Evolutionary conservation across 2,888 invertebrate genomes (phyloP), one percentile per base, ranked within the genome.

Genomic region (Gari tellinella): DNA sequence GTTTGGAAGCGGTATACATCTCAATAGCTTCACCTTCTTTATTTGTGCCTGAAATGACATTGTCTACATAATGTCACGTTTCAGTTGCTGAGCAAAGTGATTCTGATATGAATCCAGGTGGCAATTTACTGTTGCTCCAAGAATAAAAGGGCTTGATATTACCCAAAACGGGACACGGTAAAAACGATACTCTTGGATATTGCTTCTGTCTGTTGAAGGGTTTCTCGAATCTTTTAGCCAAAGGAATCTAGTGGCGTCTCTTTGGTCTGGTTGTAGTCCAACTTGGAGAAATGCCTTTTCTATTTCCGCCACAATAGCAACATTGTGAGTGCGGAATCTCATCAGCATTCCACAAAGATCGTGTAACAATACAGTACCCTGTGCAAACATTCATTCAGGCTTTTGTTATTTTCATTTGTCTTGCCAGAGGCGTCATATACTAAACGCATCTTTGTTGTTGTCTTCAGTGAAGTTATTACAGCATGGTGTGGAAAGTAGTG

Each of bases 271-370:
- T 14, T 72, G 64, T 3, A 65, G 37, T 12, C 38, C 62, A 12
- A 72, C 38, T 23, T 67, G 53, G 14, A 67, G 40, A 21, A 67
- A 73, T 0, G 57, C 63, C 25, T 73, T 73, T 31, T 73, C 67
- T n/a, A 67, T 73, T 25, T 72, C 72, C 5, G 60, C 40, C 3
- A 61, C 46, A 10, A 72, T 14, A 21, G 66, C 67, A 2, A 52
- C n/a, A 4, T 49, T 49, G 23, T 49, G 15, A 31, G 49, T 17
- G 31, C 61, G 17, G 38, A 65, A 72, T 60, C 61, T 17, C 61
- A 65, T 49, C 14, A 65, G 43, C 38, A 61, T 55, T 0, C 61
- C 65, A 43, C 58, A 58, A 2, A 70, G 19, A 41, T 70, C 55
- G 10, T 60, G 49, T 7, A 66, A 12, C 52, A 61, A 15, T 1